Evolutionary conservation across 2,888 invertebrate species (phyloP), one percentile per base, ranked within the genome.

Genomic region (Euzetes globulus): DNA sequence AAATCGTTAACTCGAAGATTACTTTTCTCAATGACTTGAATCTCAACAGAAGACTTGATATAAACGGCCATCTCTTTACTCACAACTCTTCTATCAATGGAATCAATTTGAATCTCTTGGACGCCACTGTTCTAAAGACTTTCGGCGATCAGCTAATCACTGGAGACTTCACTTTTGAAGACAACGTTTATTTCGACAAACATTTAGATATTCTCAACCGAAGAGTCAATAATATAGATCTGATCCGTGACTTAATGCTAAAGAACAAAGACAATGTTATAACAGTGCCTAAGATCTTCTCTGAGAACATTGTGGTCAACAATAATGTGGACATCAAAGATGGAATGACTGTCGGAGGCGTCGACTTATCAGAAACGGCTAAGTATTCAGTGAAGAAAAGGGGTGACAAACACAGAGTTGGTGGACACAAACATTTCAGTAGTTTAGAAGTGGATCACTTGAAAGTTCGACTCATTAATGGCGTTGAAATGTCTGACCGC

Each of bases 351-450:
- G 72, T 77, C 27, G 72, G 76, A 74, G 71, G 60, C 17, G 74
- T 77, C 7, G 76, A 76, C 50, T 58, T 77, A 37, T 74, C 75
- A 13, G 72, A 76, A 19, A 75, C 74, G 75, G 50, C n/a, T 25
- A 58, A 60, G 27, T 73, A 68, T 11, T 29, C 76, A 0, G 77
- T 76, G 13, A 41, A 72, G 37, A 76, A 55, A 22, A 58, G 52
- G 19, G 63, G 65, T 1, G 74, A 63, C 0, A 19, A 37, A 13
- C 68, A 71, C 19, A 22, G 37, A 22, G 50, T 77, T 1, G 25
- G 63, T 37, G 75, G 76, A 6, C 17, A 60, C 7, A 77, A 77
- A 58, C 72, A 45, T n/a, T 76, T 77, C 50, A 45, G 72, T 19
- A 58, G 68, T 29, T 22, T 75, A n/a, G 52, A 37, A 29, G 15